A percentile compares a stretch with the other conserved stretches of the same genome.
Conservation (phyloP, 2,888 invertebrate genomes). For the Tenthredo notha region DNA sequence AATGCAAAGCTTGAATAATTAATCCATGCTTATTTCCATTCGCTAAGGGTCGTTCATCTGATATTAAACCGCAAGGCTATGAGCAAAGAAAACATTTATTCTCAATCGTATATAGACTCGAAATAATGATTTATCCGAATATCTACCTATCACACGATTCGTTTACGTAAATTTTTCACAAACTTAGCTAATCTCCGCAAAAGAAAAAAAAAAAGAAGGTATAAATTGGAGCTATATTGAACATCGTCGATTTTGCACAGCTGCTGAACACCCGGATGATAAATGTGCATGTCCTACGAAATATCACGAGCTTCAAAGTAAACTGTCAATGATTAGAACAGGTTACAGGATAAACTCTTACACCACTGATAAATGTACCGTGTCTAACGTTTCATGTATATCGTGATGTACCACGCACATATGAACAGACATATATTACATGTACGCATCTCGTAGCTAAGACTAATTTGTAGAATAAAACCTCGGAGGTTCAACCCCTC, state of each 20-base stretch:
- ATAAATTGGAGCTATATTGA: background rate
- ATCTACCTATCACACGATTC: background rate
- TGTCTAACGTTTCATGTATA: background rate
- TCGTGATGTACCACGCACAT: background rate
- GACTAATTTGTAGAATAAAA: conserved; percentile 12
- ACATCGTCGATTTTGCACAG: background rate
- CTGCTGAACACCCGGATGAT: background rate
- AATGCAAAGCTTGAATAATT: conserved; percentile 29
- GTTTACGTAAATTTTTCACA: background rate
- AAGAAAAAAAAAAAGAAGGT: background rate
- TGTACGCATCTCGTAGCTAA: background rate
- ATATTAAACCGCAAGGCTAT: background rate
- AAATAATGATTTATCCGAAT: background rate
- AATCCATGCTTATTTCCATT: conserved; percentile 16
- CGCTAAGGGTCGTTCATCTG: conserved; percentile 13
- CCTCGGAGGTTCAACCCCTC: background rate
- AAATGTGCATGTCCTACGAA: background rate
- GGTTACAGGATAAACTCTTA: conserved; percentile 31
- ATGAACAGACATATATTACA: background rate
- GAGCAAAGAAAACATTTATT: background rate
- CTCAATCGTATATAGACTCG: background rate
- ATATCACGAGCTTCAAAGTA: conserved; percentile 17
- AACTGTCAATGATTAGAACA: conserved; percentile 33
- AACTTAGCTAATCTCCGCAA: background rate
- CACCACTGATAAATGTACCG: conserved; percentile 26